phyloP scores from a whole-genome alignment of 2,113 vertebrate genomes.

The Bufo gargarizans region DNA sequence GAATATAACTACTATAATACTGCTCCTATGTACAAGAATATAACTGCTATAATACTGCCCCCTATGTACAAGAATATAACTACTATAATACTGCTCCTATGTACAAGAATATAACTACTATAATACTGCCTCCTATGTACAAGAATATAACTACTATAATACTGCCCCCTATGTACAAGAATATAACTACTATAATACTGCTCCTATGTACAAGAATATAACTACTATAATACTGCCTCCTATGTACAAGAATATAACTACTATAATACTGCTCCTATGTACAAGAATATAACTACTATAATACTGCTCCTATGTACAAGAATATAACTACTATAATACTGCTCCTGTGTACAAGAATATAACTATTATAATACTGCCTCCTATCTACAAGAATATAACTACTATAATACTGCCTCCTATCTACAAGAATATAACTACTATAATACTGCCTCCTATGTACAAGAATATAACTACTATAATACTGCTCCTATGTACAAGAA shows the following conservation, averaged over 20 bases:
- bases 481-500: conserved; percentile 14
- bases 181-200: conserved; percentile 1
- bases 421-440: conserved; percentile 1
- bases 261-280: not conserved
- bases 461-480: conserved; percentile 16
- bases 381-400: conserved; percentile 9
- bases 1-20: conserved; percentile 20
- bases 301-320: not conserved
- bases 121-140: not conserved
- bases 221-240: not conserved
- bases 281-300: not conserved
- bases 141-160: not conserved
- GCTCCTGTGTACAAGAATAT: not conserved
- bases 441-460: not conserved
- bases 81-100: conserved; percentile 1
- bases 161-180: not conserved
- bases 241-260: not conserved
- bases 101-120: not conserved
- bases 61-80: not conserved
- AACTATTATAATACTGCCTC: not conserved
- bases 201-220: not conserved
- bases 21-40: not conserved
- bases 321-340: conserved; percentile 20
- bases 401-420: conserved; percentile 12
- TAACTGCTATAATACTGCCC: not conserved